Base-by-base conservation (phyloP, 2,797 vertebrate genomes). In the Orientallactaga sibirica region DNA sequence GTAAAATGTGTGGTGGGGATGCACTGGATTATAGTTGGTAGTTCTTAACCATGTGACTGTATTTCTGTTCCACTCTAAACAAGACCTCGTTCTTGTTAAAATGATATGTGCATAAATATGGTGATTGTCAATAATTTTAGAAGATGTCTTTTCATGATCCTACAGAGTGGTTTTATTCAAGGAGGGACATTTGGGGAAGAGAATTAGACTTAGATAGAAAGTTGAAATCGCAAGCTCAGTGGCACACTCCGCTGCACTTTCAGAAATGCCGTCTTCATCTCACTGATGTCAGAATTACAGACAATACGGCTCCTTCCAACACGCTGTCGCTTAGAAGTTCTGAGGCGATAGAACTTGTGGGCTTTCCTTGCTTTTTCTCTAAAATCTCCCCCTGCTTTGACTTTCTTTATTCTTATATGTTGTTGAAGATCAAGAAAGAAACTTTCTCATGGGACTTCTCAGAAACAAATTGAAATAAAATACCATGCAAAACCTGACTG, bases 91-190 rank as follows among this genome's bases (percentile, higher is more conserved):
- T 90, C n/a, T 62, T 62, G 76, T 70, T 5, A 24, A 76, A 25
- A 2, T 75, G 64, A 41, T 58, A 61, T 37, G 76, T 27, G 3
- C 20, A 29, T 64, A 87, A 94, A 80, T 22, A 77, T 43, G 29
- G 64, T 93, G 37, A 70, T 24, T 67, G 22, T 81, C n/a, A 66
- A 90, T 75, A 80, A 83, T 61, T 74, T 86, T 64, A 37, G 68
- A 67, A 33, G 76, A 84, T 68, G 52, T 16, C 62, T 61, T 18
- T 90, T 82, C n/a, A 27, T 80, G 55, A 43, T 41, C 66, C 43
- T 43, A 68, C 61, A 71, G 64, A 67, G 74, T 55, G 67, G 15
- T 87, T 77, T 91, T 52, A 29, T 66, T 82, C 9, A 71, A 24
- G 25, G 77, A 84, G 66, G 61, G 11, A 70, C 25, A 25, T 74